These are phyloP conservation scores for Artibeus jamaicensis DNA, from an alignment of 2,797 vertebrate species.

Conservation along the genomic window DNA sequence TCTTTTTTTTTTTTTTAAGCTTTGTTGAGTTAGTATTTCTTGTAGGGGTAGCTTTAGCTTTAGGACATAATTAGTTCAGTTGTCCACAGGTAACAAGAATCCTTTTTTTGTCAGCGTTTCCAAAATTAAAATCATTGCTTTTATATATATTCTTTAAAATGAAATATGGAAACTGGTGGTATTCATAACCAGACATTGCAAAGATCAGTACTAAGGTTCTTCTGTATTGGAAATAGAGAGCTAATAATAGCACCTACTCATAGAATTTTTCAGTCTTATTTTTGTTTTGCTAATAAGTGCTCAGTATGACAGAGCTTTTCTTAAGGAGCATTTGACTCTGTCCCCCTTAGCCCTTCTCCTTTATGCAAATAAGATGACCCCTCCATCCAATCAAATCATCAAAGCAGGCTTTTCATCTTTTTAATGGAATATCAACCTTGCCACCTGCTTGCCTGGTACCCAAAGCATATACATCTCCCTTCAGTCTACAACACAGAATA, in stretches of 20 bases:
- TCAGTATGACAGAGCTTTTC: neutral
- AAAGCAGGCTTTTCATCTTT: neutral
- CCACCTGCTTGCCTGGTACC: neutral
- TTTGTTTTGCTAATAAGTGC: neutral
- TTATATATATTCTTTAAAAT: neutral
- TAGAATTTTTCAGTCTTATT: neutral
- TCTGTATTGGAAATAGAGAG: neutral
- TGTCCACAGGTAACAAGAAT: neutral
- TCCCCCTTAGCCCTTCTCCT: neutral
- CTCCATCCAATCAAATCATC: neutral
- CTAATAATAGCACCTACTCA: neutral
- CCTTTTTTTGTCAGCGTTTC: neutral
- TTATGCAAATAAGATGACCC: neutral
- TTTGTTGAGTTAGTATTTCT: constrained; percentile 36
- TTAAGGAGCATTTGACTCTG: neutral
- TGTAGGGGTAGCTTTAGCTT: neutral
- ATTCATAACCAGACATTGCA: neutral
- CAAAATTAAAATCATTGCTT: constrained; percentile 24
- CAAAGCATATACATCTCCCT: neutral
- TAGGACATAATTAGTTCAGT: neutral
- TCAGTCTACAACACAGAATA: neutral
- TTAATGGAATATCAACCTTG: neutral
- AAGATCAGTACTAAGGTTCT: neutral
- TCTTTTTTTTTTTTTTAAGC: neutral
- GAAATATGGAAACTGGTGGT: neutral